Evolutionary conservation across 2,888 invertebrate genomes (phyloP), one percentile per base, ranked within the genome.

Genomic region (Periphyllus acericola): DNA sequence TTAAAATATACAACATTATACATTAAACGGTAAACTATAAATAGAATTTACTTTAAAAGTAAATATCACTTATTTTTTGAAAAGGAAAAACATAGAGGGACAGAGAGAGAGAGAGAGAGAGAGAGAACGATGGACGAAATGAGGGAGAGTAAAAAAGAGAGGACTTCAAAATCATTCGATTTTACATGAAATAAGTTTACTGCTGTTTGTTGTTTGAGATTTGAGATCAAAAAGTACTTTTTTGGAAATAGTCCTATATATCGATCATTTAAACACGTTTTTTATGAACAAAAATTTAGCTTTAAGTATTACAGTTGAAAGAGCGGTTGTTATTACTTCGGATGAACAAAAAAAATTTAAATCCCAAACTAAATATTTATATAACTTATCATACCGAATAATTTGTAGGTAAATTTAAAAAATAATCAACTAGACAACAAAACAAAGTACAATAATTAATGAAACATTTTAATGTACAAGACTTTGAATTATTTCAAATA

Each of bases 41-140:
- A 83, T 60, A 75, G 74, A 83, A 83, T 83, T 40, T 75, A 72
- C 60, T 29, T 21, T 60, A 21, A 21, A 75, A 75, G 83, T 83
- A 83, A 83, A 83, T 75, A 83, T 60, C 60, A 83, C 29, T 79
- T 79, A 36, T 60, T 83, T 75, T 60, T 55, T 1, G 6, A 82
- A 36, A 52, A 40, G 25, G 32, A 17, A 79, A 8, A 74, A 72
- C 1, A 72, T 32, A 34, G 21, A 79, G 5, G 4, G 25, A 29
- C 36, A 9, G 19, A 68, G 68, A 68, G 32, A 29, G 14, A 32
- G n/a, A 71, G 46, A 46, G 14, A 46, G 46, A 46, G 34, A 32
- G 21, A 17, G 17, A 25, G 40, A 25, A 52, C 3, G 21, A 17
- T 36, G 36, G n/a, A 40, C 14, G 55, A 52, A 52, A 78, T 52